Conservation (phyloP, 2,888 invertebrate species). For the Leucania comma region DNA sequence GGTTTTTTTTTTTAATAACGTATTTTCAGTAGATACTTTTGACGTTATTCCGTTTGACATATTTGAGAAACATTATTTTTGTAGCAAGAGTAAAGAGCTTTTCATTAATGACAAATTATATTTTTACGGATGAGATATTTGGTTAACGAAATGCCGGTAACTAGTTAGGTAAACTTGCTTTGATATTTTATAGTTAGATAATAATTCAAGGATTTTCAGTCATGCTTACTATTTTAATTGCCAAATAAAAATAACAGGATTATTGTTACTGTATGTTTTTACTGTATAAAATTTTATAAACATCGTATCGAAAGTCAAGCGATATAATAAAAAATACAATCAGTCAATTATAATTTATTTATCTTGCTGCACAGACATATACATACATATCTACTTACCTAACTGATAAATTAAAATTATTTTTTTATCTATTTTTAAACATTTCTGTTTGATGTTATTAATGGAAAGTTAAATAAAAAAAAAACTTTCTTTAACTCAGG, state of each 20-base stretch:
- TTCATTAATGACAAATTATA: neutral
- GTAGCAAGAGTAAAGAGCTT: neutral
- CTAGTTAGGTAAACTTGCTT: neutral
- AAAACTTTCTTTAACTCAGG: too few species aligned
- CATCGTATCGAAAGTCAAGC: neutral
- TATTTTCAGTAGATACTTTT: neutral
- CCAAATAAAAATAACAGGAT: neutral
- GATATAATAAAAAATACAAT: neutral
- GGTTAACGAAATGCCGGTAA: neutral
- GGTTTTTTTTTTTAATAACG: too few species aligned
- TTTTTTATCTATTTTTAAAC: neutral
- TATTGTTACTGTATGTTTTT: slow-evolving; percentile 7
- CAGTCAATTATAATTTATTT: neutral
- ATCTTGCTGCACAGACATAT: neutral
- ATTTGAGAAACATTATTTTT: neutral
- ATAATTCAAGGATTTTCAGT: neutral
- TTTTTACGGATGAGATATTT: neutral
- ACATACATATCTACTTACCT: too few species aligned
- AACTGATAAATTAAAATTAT: neutral
- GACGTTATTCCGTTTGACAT: neutral
- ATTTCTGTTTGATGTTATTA: neutral
- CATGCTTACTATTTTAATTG: neutral
- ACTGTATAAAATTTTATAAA: neutral
- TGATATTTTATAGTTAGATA: neutral
- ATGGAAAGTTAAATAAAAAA: neutral